A percentile compares a stretch with the other conserved stretches of the same genome.
Conservation (phyloP, 1,140 invertebrate species). For the Pogonomyrmex barbatus region DNA sequence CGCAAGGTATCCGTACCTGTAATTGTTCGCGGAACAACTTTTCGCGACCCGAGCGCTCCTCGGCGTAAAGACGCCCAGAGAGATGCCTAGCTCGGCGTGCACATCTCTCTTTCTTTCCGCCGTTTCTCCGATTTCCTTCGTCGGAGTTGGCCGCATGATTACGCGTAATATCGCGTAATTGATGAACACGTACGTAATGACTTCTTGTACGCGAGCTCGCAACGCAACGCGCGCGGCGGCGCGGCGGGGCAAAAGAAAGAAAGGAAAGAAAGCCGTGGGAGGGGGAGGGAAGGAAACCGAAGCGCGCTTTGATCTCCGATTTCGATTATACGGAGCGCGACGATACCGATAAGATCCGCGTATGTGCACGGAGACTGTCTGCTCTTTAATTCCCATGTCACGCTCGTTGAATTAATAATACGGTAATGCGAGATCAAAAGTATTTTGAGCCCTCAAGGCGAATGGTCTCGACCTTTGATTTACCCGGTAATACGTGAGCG, state of each 20-base stretch:
- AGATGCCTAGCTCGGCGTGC: too few species aligned
- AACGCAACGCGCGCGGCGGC: background rate
- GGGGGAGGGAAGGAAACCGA: slow-evolving; percentile 20
- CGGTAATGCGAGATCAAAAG: slow-evolving; percentile 63
- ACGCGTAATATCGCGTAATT: slow-evolving; percentile 57
- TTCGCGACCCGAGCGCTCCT: background rate
- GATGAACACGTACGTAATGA: slow-evolving; percentile 56
- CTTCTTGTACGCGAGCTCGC: slow-evolving; percentile 29
- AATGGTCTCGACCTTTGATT: slow-evolving; percentile 58
- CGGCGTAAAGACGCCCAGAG: background rate
- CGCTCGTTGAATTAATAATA: slow-evolving; percentile 65
- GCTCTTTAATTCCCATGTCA: slow-evolving; percentile 65
- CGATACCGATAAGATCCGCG: slow-evolving; percentile 63
- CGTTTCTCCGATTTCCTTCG: slow-evolving; percentile 33
- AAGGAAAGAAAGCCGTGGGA: background rate
- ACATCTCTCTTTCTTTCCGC: background rate
- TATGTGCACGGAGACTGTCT: slow-evolving; percentile 61
- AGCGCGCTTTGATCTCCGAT: slow-evolving; percentile 64
- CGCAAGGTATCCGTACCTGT: background rate
- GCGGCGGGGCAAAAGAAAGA: slow-evolving; percentile 19
- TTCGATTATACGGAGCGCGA: slow-evolving; percentile 64
- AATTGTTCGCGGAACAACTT: slow-evolving; percentile 48
- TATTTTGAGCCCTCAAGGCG: slow-evolving; percentile 53
- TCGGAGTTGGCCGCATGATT: slow-evolving; percentile 38
- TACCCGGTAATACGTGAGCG: slow-evolving; percentile 60